Percentiles rank a stretch among this genome's conserved stretches.
Conservation (phyloP, 1,140 invertebrate species). For the Papilio polytes region DNA sequence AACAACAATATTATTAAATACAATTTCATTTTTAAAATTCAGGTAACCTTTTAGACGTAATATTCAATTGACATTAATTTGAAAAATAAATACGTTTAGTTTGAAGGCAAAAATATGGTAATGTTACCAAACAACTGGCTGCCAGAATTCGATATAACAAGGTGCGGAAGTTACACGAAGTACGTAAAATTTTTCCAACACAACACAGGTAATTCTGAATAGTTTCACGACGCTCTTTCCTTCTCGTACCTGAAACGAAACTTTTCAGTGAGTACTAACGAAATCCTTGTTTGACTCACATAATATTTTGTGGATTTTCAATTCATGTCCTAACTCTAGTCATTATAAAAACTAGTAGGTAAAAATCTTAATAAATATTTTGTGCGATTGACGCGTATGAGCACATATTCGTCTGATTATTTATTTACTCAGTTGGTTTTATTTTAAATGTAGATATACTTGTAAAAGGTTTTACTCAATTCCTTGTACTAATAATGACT, state of each 20-base stretch:
- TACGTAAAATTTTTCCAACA: constrained; percentile 13
- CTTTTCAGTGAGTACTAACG: not conserved
- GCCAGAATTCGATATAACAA: constrained; percentile 13
- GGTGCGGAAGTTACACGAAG: constrained; percentile 13
- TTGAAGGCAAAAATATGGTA: not conserved
- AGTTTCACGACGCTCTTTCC: constrained; percentile 5
- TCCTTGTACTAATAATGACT: no score
- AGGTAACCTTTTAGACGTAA: no score
- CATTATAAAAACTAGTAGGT: no score
- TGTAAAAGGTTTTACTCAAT: no score
- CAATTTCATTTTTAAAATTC: no score
- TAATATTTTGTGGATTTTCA: not conserved
- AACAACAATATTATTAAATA: not conserved
- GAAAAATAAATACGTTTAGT: no score
- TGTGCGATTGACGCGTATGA: no score
- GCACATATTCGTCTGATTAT: no score
- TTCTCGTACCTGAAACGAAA: constrained; percentile 11
- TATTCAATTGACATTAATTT: no score
- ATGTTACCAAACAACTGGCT: constrained; percentile 1
- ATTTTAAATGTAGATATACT: no score
- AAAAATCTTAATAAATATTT: not conserved
- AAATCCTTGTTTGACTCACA: not conserved
- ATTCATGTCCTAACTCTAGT: not conserved
- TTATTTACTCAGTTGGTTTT: no score
- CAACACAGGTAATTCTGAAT: not conserved